Percentiles rank a stretch among this genome's conserved stretches.
Evolutionary conservation across 2,888 invertebrate species (phyloP).

Genomic region (Dorcus hopei): DNA sequence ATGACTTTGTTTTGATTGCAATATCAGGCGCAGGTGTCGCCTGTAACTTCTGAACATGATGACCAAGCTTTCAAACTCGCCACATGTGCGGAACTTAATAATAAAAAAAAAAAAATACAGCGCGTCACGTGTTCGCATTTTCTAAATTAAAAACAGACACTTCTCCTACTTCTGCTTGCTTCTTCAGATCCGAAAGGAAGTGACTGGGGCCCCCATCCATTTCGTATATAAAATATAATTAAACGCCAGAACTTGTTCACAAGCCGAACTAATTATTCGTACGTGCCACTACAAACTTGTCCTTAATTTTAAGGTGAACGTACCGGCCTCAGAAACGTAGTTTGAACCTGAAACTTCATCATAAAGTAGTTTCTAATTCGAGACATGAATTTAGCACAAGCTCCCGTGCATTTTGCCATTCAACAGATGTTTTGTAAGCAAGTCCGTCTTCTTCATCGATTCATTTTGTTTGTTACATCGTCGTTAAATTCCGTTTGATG

Average conservation of each 20-base stretch:
- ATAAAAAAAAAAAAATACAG: background rate
- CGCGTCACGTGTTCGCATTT: background rate
- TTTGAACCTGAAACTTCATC: background rate
- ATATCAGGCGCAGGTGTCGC: too few relatives aligned
- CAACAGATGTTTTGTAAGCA: too few relatives aligned
- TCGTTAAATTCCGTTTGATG: too few relatives aligned
- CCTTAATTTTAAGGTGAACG: slow-evolving; percentile 4
- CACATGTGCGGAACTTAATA: background rate
- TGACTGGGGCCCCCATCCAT: background rate
- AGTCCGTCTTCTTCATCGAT: too few relatives aligned
- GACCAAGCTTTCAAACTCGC: background rate
- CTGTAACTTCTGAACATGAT: too few relatives aligned
- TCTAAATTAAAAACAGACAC: background rate
- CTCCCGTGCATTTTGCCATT: too few relatives aligned
- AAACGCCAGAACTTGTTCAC: slow-evolving; percentile 2
- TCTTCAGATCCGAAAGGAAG: background rate
- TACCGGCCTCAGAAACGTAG: background rate
- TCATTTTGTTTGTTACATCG: too few relatives aligned
- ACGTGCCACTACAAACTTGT: slow-evolving; percentile 1
- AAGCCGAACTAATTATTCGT: slow-evolving; percentile 3
- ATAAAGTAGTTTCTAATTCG: slow-evolving; percentile 1
- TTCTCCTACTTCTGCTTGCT: background rate
- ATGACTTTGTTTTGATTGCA: too few relatives aligned
- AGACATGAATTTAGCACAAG: background rate
- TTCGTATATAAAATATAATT: background rate